Evolutionary conservation across 2,888 invertebrate species (phyloP), one percentile per base, ranked within the genome.

Genomic region (Deladenus siricidicola): DNA sequence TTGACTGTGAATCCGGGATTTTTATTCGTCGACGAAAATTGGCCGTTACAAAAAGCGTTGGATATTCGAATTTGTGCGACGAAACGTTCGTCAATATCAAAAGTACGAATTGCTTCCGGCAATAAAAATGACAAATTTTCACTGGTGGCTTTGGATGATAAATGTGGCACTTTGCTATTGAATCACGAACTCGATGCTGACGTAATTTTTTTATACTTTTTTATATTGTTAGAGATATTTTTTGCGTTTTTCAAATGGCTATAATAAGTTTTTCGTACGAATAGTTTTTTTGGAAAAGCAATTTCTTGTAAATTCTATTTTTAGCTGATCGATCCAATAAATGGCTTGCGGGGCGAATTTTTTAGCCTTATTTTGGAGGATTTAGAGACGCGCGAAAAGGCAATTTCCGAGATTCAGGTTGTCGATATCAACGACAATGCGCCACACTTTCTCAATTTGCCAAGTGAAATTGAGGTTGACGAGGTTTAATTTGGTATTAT

Each of bases 381-480:
- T 26, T 29, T 34, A 29, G 29, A 17, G 45, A 64, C 24, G 2
- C 45, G 47, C 4, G 58, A 62, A 2, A 43, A 39, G 19, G 73
- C 70, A 8, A 70, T 66, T 28, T 58, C 75, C 50, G 73, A 76
- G 45, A 69, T 76, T 28, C 71, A 75, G 44, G 76, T 82, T 3
- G 68, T 70, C 26, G 82, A 82, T 64, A 69, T 74, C 50, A 82
- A 82, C 67, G 81, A 82, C 68, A 80, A 81, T 61, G 65, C 73
- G 6, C 82, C 82, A 0, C 62, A 68, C 39, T 81, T 81, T 81
- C 84, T 86, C 4, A 85, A 86, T 62, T 83, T 85, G 1, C 85
- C 85, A 64, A 90, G 89, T 79, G 86, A 86, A 70, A 49, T 49
- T 28, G 48, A 59, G 14, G 34, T 53, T n/a, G n/a, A n/a, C n/a